Evolutionary conservation across 2,113 vertebrate genomes (phyloP).

Genomic region (Merops nubicus): DNA sequence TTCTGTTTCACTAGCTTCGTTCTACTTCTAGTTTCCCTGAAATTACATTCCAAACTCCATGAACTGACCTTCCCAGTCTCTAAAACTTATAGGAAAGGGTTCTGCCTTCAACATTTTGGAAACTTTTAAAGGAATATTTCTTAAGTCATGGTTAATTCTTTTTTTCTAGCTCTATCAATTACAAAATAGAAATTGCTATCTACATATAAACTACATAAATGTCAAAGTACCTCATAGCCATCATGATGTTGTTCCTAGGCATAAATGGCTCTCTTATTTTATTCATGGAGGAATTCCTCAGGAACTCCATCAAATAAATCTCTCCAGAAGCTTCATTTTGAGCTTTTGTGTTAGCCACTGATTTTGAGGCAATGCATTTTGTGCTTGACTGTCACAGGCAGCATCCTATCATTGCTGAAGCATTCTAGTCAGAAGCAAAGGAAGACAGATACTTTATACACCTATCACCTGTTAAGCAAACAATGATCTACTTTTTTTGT

Average conservation of each 20-base stretch:
- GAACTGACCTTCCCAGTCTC: not conserved
- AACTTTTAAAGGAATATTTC: not conserved
- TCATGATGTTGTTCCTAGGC: accelerated
- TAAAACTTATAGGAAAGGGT: not conserved
- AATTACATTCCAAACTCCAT: not conserved
- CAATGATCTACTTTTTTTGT: not conserved
- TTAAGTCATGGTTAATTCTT: not conserved
- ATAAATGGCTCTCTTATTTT: not conserved
- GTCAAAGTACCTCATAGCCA: not conserved
- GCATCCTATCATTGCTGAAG: not conserved
- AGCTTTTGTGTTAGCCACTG: not conserved
- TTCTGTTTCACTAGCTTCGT: not conserved
- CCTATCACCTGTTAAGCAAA: not conserved
- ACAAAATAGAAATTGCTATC: not conserved
- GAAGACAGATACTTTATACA: not conserved
- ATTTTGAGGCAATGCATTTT: not conserved
- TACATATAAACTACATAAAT: not conserved
- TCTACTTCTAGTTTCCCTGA: not conserved
- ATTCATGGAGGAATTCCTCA: not conserved
- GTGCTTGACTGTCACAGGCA: not conserved
- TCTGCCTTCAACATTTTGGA: not conserved
- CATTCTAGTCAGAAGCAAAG: not conserved
- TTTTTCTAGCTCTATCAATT: no score
- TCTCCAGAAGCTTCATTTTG: not conserved
- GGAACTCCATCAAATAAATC: not conserved